Percentiles rank a stretch among this genome's conserved stretches.
Conservation (phyloP, 2,797 vertebrate species). For the Ataeniobius toweri region DNA sequence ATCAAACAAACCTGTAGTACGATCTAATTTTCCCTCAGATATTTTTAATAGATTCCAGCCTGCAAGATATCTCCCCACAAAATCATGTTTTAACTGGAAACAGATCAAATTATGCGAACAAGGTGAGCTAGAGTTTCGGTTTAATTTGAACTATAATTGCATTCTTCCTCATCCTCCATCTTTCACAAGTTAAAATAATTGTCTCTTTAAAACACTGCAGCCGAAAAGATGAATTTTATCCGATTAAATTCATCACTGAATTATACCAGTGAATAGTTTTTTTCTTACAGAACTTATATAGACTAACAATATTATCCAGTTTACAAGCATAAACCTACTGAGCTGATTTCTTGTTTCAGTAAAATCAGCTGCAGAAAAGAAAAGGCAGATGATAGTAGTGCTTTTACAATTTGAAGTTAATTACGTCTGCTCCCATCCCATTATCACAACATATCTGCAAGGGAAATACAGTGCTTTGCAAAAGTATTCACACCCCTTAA, state of each 20-base stretch:
- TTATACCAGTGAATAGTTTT: conserved; percentile 50
- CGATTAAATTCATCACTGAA: conserved; percentile 47
- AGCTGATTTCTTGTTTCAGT: conserved; percentile 28
- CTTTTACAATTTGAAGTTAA: conserved; percentile 8
- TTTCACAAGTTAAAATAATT: conserved; percentile 55
- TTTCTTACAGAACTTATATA: conserved; percentile 42
- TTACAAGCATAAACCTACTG: conserved; percentile 43
- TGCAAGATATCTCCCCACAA: conserved; percentile 28
- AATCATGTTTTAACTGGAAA: conserved; percentile 50
- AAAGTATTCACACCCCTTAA: not conserved
- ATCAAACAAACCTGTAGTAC: conserved; percentile 20
- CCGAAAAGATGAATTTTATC: conserved; percentile 39
- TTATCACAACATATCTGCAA: not conserved
- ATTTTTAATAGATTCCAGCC: conserved; percentile 33
- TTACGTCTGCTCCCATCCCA: not conserved
- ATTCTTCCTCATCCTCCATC: conserved; percentile 38
- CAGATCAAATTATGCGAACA: conserved; percentile 42
- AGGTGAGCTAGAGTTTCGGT: conserved; percentile 45
- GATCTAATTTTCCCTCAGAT: conserved; percentile 8
- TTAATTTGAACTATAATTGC: conserved; percentile 55
- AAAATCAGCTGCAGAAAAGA: conserved; percentile 12
- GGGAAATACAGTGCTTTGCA: not conserved
- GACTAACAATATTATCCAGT: conserved; percentile 35
- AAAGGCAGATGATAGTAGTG: not conserved
- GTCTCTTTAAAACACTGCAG: conserved; percentile 44